phyloP scores from a whole-genome alignment of 2,888 invertebrate species.

The Phaedon cochleariae region DNA sequence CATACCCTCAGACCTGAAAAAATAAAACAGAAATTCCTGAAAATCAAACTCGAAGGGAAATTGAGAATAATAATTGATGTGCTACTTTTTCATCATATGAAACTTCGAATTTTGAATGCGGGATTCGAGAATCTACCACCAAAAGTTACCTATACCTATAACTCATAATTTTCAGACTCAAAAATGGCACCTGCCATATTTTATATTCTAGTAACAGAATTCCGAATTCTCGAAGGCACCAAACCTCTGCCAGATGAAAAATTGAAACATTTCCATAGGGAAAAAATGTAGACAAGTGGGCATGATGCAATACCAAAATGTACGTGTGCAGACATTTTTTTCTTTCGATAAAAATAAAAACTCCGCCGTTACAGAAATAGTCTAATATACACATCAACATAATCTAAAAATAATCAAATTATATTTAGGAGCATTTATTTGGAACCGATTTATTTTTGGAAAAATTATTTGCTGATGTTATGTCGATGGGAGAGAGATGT shows the following conservation, averaged over 20 bases:
- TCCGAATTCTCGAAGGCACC: no score
- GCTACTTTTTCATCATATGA: no score
- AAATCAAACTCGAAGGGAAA: background rate
- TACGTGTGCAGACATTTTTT: conserved; percentile 12
- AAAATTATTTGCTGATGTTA: conserved; percentile 35
- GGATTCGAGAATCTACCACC: no score
- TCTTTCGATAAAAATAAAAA: conserved; percentile 18
- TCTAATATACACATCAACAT: conserved; percentile 39
- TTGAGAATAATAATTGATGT: no score
- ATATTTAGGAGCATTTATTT: conserved; percentile 46
- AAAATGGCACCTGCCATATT: no score
- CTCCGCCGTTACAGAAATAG: conserved; percentile 16
- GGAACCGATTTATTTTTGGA: conserved; percentile 38
- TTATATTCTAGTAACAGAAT: no score
- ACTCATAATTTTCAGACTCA: no score
- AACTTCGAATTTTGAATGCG: no score
- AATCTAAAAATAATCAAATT: conserved; percentile 46
- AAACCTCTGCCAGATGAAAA: no score
- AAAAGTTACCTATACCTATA: no score
- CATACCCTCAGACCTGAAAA: conserved; percentile 62
- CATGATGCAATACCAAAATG: conserved; percentile 11
- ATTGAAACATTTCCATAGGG: no score
- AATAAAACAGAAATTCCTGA: conserved; percentile 28
- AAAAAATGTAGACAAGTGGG: background rate
- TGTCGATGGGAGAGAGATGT: conserved; percentile 31